A percentile compares a stretch with the other conserved stretches of the same genome.
Conservation (phyloP, 2,113 vertebrate species). For the Amphilophus citrinellus region DNA sequence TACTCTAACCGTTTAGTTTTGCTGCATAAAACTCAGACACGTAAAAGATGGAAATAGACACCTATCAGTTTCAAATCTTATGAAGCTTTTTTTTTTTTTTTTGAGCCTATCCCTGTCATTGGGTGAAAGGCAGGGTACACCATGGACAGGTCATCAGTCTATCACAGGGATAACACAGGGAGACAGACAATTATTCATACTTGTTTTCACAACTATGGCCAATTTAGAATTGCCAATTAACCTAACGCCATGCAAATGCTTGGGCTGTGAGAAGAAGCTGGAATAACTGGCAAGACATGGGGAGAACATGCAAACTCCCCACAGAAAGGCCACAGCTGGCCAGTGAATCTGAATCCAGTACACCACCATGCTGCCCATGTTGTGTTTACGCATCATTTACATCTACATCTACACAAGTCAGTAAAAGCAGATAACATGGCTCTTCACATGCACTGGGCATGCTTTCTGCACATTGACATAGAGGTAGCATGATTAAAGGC, state of each 20-base stretch:
- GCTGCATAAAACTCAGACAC: too few species aligned
- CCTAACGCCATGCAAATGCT: neutral
- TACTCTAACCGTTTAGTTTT: neutral
- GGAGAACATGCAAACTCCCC: too few species aligned
- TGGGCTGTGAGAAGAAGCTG: too few species aligned
- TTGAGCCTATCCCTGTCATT: neutral
- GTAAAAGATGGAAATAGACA: too few species aligned
- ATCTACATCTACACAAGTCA: too few species aligned
- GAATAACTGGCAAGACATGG: too few species aligned
- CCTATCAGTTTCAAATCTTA: neutral
- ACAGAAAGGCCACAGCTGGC: too few species aligned
- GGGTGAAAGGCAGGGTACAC: neutral
- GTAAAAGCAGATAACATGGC: neutral
- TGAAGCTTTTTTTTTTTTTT: neutral
- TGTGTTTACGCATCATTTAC: constrained; percentile 24
- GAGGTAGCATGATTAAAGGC: neutral
- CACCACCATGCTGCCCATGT: neutral
- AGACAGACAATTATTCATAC: neutral
- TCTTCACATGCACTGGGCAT: neutral
- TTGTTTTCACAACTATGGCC: neutral
- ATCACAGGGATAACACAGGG: neutral
- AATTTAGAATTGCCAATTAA: neutral
- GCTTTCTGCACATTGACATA: neutral
- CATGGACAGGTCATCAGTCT: neutral
- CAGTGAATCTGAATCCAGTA: neutral